A percentile compares a stretch with the other conserved stretches of the same genome.
Conservation (phyloP, 2,113 vertebrate genomes). For the Penelope pileata region DNA sequence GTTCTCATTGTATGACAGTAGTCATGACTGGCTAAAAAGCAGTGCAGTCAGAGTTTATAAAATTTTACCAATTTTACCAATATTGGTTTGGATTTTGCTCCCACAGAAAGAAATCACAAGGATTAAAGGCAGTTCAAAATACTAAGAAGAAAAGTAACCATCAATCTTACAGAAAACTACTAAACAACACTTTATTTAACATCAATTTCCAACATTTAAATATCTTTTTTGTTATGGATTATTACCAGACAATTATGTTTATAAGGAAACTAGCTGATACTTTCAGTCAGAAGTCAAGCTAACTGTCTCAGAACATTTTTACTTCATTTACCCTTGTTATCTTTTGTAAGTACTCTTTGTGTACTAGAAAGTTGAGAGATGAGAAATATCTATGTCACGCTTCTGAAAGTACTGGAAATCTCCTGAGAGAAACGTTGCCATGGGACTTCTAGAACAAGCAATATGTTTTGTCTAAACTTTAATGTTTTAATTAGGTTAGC, state of each 20-base stretch:
- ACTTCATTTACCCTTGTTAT: neutral
- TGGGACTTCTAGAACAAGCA: neutral
- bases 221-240: neutral
- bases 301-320: neutral
- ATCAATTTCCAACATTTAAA: neutral
- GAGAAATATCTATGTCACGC: neutral
- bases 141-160: neutral
- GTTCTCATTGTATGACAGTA: neutral
- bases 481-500: slow-evolving; percentile 22
- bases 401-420: neutral
- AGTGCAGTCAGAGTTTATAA: neutral
- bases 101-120: neutral
- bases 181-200: neutral
- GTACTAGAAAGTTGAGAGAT: neutral
- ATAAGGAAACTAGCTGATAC: neutral
- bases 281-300: neutral
- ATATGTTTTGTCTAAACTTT: neutral
- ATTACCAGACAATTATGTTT: neutral
- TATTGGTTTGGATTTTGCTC: neutral
- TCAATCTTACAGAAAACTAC: neutral
- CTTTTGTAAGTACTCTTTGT: neutral
- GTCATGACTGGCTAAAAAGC: neutral
- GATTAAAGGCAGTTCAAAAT: neutral
- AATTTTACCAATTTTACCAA: neutral
- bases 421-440: neutral